Evolutionary conservation across 1,140 invertebrate genomes (phyloP), one percentile per base, ranked within the genome.

Genomic region (Heliconius hermathena): DNA sequence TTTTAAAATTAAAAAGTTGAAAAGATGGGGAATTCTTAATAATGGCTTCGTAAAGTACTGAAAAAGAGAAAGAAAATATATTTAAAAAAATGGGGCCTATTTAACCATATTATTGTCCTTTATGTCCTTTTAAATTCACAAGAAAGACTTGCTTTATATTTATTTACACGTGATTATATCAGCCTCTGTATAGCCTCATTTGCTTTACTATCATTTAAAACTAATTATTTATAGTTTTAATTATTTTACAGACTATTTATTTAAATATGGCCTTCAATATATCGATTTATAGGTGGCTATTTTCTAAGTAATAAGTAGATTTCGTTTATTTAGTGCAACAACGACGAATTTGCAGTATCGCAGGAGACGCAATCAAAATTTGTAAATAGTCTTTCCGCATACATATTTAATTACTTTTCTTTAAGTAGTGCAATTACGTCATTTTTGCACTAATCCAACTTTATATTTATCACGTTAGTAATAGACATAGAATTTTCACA

Each of bases 131-230:
- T 66, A 26, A 11, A 66, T 16, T 9, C 1, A 29, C 11, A 66
- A 29, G 60, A 18, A 29, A 66, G 60, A 66, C 22, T 46, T 29
- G 26, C 29, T 52, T 11, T 29, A 66, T 13, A 66, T 66, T 16
- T 26, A 66, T 66, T 26, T 66, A 66, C 60, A 66, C 54, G 54
- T 57, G 54, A 57, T 57, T 71, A 77, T 79, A 57, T 66, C 49
- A 82, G 81, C 81, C 81, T 82, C 81, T 5, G 70, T 70, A 80
- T 82, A 82, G 81, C 81, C 81, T 82, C 81, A 70, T 80, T 76
- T 49, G 73, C 60, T 66, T 66, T 66, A 66, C 8, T 66, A 66
- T 66, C 16, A 22, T 29, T 13, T 13, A 29, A 66, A 29, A 66
- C 11, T 4, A 66, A 22, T 26, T 66, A 66, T 29, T 66, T 26